Conservation (phyloP, 2,113 vertebrate genomes). For the Chaenocephalus aceratus region DNA sequence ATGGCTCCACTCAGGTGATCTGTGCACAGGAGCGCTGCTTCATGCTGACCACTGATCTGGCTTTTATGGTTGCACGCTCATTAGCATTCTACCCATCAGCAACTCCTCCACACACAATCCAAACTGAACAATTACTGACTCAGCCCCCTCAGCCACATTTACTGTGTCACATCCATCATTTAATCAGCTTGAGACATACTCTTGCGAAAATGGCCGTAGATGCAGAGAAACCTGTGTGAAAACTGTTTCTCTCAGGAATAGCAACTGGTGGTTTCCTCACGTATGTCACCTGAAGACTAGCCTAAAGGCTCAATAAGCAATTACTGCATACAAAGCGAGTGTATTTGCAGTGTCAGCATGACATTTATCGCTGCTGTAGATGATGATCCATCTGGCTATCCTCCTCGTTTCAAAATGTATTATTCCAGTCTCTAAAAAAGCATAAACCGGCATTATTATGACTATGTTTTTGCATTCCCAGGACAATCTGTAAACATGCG, state of each 20-base stretch:
- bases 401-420: constrained; percentile 9
- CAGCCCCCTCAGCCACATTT: constrained; percentile 58
- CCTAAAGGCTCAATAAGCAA: constrained; percentile 54
- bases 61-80: constrained; percentile 37
- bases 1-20: no score
- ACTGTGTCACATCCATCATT: constrained; percentile 64
- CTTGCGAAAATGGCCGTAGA: constrained; percentile 27
- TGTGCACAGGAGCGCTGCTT: constrained; percentile 16
- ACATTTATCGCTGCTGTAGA: constrained; percentile 25
- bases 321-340: constrained; percentile 41
- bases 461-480: not conserved
- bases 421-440: not conserved
- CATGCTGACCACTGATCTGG: constrained; percentile 27
- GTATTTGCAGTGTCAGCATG: constrained; percentile 44
- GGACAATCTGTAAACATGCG: not conserved
- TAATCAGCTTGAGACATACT: constrained; percentile 48
- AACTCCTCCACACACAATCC: constrained; percentile 52
- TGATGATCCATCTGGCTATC: constrained; percentile 31
- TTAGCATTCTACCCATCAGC: constrained; percentile 58
- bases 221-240: constrained; percentile 35
- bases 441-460: not conserved
- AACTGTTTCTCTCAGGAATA: constrained; percentile 36
- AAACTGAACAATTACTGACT: constrained; percentile 69
- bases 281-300: constrained; percentile 19
- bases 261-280: constrained; percentile 53